These are phyloP conservation scores for Agriotes lineatus DNA, from an alignment of 2,888 invertebrate genomes.

Conservation along the genomic window DNA sequence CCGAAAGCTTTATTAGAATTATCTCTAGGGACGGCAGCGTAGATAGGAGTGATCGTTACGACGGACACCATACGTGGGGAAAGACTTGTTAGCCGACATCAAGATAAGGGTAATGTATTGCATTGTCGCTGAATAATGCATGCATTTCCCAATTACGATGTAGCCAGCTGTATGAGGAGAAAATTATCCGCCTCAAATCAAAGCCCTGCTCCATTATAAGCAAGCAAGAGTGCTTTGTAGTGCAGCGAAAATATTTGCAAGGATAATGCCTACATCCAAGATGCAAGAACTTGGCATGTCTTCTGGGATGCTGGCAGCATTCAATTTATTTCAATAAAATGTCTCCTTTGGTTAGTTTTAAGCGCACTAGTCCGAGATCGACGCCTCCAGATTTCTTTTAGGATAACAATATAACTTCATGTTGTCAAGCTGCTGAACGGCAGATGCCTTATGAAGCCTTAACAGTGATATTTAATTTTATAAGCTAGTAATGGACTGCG, in stretches of 20 bases:
- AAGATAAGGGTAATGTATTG: constrained; percentile 32
- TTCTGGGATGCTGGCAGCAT: no score
- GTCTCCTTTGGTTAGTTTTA: no score
- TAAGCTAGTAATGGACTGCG: constrained; percentile 20
- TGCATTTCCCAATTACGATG: constrained; percentile 30
- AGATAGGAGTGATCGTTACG: constrained; percentile 31
- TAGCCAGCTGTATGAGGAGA: constrained; percentile 10
- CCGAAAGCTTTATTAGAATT: constrained; percentile 29
- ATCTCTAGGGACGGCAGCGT: constrained; percentile 14
- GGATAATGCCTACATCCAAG: no score
- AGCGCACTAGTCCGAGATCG: no score
- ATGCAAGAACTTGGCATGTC: no score
- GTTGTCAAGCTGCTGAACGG: neutral
- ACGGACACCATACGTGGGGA: constrained; percentile 26
- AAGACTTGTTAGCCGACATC: constrained; percentile 29
- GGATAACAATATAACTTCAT: no score
- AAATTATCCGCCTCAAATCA: constrained; percentile 22
- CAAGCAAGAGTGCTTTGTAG: no score
- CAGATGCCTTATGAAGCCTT: neutral
- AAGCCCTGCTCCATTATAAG: neutral
- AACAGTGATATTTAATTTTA: constrained; percentile 15
- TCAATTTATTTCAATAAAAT: no score
- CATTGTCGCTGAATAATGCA: constrained; percentile 32
- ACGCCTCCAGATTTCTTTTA: no score
- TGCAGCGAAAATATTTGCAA: no score